Evolutionary conservation across 2,113 vertebrate genomes (phyloP).

Genomic region (Rhinolophus sinicus): DNA sequence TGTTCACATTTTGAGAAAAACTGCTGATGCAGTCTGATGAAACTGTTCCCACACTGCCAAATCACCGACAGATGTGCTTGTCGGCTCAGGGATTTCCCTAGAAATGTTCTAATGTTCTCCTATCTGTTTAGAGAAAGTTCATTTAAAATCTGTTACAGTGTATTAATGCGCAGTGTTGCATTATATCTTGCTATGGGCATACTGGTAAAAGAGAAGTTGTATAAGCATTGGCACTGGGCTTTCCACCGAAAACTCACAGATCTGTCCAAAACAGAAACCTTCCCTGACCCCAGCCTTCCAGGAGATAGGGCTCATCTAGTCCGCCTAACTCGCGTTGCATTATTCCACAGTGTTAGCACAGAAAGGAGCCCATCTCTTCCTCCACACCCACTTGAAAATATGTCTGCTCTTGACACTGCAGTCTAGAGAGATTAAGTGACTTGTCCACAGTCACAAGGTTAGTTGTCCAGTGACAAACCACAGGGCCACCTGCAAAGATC

Average conservation of each 20-base stretch:
- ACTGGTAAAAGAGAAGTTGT: slow-evolving; percentile 12
- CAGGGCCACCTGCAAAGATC: not conserved
- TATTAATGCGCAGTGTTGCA: slow-evolving; percentile 9
- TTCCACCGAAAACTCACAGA: not conserved
- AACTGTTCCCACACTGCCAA: slow-evolving; percentile 62
- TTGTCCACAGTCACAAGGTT: not conserved
- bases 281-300: not conserved
- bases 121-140: slow-evolving; percentile 69
- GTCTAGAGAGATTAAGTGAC: not conserved
- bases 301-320: not conserved
- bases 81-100: slow-evolving; percentile 74
- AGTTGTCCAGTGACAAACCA: not conserved
- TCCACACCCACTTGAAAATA: not conserved
- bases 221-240: not conserved
- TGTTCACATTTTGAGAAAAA: slow-evolving; percentile 77
- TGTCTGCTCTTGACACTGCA: not conserved
- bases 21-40: slow-evolving; percentile 59
- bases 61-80: slow-evolving; percentile 63
- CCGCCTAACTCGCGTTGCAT: not conserved
- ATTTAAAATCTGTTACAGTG: slow-evolving; percentile 73
- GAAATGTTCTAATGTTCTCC: slow-evolving; percentile 70
- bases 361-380: not conserved
- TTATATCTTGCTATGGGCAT: not conserved
- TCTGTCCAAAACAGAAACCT: not conserved
- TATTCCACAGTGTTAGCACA: not conserved